A percentile compares a stretch with the other conserved stretches of the same genome.
These are phyloP conservation scores for Atrichornis clamosus DNA, from an alignment of 2,113 vertebrate genomes.

Conservation along the genomic window DNA sequence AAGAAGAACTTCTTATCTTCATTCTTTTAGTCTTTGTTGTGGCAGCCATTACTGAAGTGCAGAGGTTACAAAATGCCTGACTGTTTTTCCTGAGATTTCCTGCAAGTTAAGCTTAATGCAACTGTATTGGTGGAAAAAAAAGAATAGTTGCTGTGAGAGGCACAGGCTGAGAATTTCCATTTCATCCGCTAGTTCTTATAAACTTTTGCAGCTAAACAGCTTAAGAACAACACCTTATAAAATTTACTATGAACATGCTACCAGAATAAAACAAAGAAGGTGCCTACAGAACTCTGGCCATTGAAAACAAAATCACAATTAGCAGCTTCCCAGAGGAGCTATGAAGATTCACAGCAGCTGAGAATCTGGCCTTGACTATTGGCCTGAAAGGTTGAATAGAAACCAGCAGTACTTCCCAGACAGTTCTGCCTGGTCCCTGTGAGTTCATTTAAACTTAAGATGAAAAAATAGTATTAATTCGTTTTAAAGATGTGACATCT, in stretches of 20 bases:
- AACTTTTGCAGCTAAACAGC: conserved; percentile 12
- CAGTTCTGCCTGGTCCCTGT: not conserved
- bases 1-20: not conserved
- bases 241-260: not conserved
- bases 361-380: not conserved
- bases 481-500: not conserved
- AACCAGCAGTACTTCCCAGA: not conserved
- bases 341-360: conserved; percentile 6
- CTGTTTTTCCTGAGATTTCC: not conserved
- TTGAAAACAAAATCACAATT: conserved; percentile 20
- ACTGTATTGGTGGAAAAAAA: not conserved
- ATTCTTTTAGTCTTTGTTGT: not conserved
- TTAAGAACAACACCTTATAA: conserved; percentile 25
- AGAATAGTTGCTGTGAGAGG: not conserved
- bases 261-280: not conserved
- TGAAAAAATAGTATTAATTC: not conserved
- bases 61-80: not conserved
- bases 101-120: not conserved
- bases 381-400: not conserved
- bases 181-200: not conserved
- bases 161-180: not conserved
- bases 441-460: not conserved
- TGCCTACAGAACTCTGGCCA: not conserved
- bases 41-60: not conserved
- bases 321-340: not conserved